phyloP scores from a whole-genome alignment of 2,113 vertebrate species.

The Hydropotes inermis region DNA sequence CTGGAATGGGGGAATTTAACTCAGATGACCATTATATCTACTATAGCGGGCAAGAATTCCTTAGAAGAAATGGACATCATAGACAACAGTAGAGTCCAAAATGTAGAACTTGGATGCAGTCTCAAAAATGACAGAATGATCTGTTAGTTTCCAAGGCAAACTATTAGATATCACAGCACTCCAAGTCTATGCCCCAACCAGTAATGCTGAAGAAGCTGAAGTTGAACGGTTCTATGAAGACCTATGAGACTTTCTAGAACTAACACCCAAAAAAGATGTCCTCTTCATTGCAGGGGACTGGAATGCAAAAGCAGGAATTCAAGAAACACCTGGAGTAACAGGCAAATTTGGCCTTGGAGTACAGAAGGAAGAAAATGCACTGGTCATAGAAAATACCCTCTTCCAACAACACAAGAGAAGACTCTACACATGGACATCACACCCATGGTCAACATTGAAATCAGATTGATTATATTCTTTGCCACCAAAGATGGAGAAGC shows the following conservation, averaged over 20 bases:
- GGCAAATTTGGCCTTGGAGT: not conserved
- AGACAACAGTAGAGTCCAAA: not conserved
- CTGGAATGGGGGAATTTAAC: not conserved
- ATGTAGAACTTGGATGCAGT: not conserved
- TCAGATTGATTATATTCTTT: not conserved
- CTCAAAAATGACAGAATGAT: not conserved
- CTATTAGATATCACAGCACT: not conserved
- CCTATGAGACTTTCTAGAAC: not conserved
- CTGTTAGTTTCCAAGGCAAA: not conserved
- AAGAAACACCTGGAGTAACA: not conserved
- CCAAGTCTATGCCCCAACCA: not conserved
- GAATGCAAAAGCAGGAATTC: not conserved
- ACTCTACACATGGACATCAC: not conserved
- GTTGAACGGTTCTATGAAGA: not conserved
- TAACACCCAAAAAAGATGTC: not conserved
- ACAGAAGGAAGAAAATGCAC: fast-evolving
- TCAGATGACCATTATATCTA: not conserved
- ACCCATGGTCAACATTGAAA: not conserved
- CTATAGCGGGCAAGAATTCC: not conserved
- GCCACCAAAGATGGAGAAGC: not conserved
- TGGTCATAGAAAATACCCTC: not conserved
- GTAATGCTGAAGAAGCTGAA: not conserved
- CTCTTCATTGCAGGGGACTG: not conserved
- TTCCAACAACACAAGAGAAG: not conserved
- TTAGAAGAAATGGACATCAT: not conserved